Evolutionary conservation across 2,797 vertebrate genomes (phyloP), one percentile per base, ranked within the genome.

Genomic region (Rhinogobio ventralis): DNA sequence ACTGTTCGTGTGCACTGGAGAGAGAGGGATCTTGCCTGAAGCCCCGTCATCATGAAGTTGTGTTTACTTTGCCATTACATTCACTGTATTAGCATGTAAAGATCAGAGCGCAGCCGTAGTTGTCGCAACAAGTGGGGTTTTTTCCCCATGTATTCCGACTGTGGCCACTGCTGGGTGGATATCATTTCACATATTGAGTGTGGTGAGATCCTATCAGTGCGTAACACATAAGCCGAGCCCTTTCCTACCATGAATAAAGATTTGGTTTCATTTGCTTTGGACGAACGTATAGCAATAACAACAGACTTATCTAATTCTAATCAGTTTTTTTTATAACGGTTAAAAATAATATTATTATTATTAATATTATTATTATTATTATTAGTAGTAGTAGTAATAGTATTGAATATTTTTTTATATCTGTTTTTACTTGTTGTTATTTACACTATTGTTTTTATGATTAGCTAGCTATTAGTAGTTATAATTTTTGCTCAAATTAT

Each of bases 151-250:
- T 86, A 84, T 82, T 86, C 72, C 53, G 79, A 89, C 84, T 85
- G 84, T 86, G 83, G 87, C 88, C 91, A 87, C 82, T 86, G 81
- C 82, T 87, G 81, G 72, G 83, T 89, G 89, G 93, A 91, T 92
- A 93, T 92, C 89, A 86, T 93, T 94, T 93, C 93, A 92, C 92
- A 87, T 93, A 90, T 93, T 92, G 92, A 90, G 92, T 93, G 93
- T 91, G 92, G 87, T 90, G 91, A 88, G 94, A 95, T 95, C 89
- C 92, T 94, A 95, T 95, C 95, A 93, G 90, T 87, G 90, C 90
- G 83, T 89, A 92, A 91, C 91, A 91, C 92, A 93, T 93, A 94
- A 95, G 94, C 93, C 88, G 86, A 89, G 90, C 91, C 92, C 92
- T 91, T 93, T 93, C 94, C 92, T 92, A 92, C 87, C 87, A 88